Base-by-base conservation (phyloP, 2,888 invertebrate species). In the Yponomeuta cagnagella region DNA sequence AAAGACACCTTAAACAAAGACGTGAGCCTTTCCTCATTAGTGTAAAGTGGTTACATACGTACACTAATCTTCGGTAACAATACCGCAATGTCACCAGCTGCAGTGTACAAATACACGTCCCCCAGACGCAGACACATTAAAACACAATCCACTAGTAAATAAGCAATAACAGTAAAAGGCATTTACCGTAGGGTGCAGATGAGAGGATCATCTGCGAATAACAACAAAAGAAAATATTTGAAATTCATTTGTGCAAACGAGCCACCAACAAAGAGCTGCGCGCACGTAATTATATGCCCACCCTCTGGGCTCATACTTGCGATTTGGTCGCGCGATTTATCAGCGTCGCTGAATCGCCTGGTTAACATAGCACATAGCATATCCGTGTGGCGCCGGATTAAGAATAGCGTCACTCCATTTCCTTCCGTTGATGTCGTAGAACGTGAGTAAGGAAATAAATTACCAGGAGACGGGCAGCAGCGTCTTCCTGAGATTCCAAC, bases 171-270 rank as follows among this genome's bases (percentile, higher is more conserved):
- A 74, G 75, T 78, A 77, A 78, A 79, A 77, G 72, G 74, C 74
- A 78, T 72, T 77, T 75, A 76, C 76, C 73, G 73, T 75, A 75
- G 71, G 73, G 30, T 76, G 70, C 73, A 71, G 76, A 76, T 72
- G 76, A 76, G 78, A 83, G 82, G 78, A 80, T 79, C 78, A 68
- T 68, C 72, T 69, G 66, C 76, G 73, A 76, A 79, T 80, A 78
- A 80, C 77, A 78, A 79, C 69, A 48, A 78, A 79, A 75, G 76
- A 80, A 79, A 76, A 74, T 75, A 82, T 84, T 84, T 80, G 76
- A 82, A 83, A 83, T 84, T 83, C 82, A 84, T 85, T 87, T 85
- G 83, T 85, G 82, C 78, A 82, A 82, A 80, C 77, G 76, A 75
- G 76, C 75, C 75, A 78, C 80, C 78, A 80, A 84, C 82, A 83